phyloP scores from a whole-genome alignment of 2,113 vertebrate genomes.

The Amazona guildingii region DNA sequence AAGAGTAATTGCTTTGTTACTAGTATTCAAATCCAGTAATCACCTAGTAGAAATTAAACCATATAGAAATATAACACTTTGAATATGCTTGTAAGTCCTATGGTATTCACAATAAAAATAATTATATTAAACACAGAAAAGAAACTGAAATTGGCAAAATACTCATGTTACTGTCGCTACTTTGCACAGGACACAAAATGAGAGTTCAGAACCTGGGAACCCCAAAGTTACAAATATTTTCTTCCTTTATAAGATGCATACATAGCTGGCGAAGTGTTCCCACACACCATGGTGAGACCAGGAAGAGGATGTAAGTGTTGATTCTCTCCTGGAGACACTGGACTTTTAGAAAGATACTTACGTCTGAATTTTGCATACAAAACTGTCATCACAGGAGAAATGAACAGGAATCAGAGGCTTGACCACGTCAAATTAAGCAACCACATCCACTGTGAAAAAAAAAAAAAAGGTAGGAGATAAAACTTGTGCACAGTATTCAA shows the following conservation, averaged over 20 bases:
- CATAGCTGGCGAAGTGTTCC: not conserved
- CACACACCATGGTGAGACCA: not conserved
- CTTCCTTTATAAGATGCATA: not conserved
- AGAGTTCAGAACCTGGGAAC: not conserved
- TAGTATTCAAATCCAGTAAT: not conserved
- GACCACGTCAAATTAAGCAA: not conserved
- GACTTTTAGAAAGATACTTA: not conserved
- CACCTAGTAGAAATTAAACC: not conserved
- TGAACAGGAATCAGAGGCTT: not conserved
- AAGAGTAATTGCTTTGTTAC: slow-evolving; percentile 16
- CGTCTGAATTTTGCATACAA: not conserved
- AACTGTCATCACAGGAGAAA: not conserved
- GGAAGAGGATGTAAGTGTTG: not conserved
- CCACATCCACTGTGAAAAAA: not conserved
- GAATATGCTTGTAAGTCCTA: not conserved
- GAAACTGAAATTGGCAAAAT: not conserved
- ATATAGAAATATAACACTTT: not conserved
- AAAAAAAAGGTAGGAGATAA: not conserved
- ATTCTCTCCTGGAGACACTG: not conserved
- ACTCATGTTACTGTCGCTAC: not conserved
- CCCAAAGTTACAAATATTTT: not conserved
- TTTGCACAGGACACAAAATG: not conserved
- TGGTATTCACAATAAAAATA: not conserved
- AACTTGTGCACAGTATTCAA: not conserved
- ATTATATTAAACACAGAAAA: not conserved